Conservation (phyloP, 1,140 invertebrate genomes). For the Pseudomyrmex pallidus region DNA sequence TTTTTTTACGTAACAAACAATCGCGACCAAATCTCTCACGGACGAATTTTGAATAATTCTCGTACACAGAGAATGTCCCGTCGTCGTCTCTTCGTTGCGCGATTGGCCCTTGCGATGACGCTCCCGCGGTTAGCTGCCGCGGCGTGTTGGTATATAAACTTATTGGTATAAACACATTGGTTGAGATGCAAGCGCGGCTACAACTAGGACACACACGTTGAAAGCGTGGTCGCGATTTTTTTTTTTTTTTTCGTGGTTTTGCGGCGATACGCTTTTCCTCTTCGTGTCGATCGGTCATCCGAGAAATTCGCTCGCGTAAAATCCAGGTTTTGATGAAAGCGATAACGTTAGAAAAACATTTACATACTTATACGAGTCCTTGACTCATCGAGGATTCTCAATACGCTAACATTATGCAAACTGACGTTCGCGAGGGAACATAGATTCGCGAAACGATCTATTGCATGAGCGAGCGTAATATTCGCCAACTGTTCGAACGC, state of each 20-base stretch:
- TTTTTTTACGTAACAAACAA: too few species aligned
- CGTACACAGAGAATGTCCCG: not conserved
- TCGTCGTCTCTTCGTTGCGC: not conserved
- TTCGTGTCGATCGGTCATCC: constrained; percentile 16
- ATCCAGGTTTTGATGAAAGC: constrained; percentile 37
- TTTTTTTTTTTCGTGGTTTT: not conserved
- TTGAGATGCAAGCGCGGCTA: constrained; percentile 20
- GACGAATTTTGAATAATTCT: not conserved
- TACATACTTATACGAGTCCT: not conserved
- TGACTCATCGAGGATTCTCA: not conserved
- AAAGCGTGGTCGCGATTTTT: constrained; percentile 69
- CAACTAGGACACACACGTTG: constrained; percentile 56
- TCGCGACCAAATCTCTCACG: too few species aligned
- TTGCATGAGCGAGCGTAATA: too few species aligned
- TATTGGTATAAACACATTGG: constrained; percentile 35
- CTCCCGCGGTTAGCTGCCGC: constrained; percentile 8
- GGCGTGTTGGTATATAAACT: constrained; percentile 27
- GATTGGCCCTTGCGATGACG: not conserved
- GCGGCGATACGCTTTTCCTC: constrained; percentile 14
- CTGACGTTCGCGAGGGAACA: not conserved
- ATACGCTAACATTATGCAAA: not conserved
- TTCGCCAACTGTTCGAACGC: too few species aligned
- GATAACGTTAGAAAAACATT: constrained; percentile 6
- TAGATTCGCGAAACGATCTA: too few species aligned
- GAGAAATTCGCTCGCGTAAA: constrained; percentile 1